Conservation (phyloP, 2,888 invertebrate genomes). For the Melipona beecheii region DNA sequence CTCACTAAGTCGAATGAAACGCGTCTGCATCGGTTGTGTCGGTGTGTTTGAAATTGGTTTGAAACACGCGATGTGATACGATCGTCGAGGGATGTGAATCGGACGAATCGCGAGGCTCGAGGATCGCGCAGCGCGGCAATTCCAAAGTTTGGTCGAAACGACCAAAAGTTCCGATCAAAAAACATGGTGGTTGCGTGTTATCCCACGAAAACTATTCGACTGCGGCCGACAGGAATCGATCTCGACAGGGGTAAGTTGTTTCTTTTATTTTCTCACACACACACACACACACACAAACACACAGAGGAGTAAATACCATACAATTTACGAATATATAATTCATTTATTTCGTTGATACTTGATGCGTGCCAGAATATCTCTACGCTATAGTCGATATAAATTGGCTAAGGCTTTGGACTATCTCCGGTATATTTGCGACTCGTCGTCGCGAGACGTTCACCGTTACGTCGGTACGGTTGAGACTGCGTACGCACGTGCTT, state of each 20-base stretch:
- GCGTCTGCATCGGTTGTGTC: no score
- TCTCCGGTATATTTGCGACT: slow-evolving; percentile 56
- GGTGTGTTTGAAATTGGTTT: neutral
- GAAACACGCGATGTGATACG: neutral
- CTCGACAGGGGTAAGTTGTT: neutral
- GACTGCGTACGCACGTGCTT: neutral
- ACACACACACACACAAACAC: no score
- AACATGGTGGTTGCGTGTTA: neutral
- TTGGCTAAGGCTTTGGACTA: slow-evolving; percentile 70
- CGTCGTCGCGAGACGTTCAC: slow-evolving; percentile 38
- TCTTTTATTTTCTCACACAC: no score
- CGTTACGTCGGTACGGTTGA: slow-evolving; percentile 37
- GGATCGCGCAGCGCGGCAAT: neutral
- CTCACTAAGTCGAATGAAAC: neutral
- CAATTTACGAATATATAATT: slow-evolving; percentile 62
- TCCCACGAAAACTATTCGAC: neutral
- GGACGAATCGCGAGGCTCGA: neutral
- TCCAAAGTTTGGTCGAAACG: neutral
- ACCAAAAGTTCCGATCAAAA: neutral
- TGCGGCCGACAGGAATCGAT: neutral
- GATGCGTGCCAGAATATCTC: slow-evolving; percentile 46
- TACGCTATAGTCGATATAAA: slow-evolving; percentile 61
- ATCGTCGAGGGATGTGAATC: neutral
- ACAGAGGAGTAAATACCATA: neutral
- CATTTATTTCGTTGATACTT: slow-evolving; percentile 63